phyloP scores from a whole-genome alignment of 2,888 invertebrate genomes.

The Timema cristinae region DNA sequence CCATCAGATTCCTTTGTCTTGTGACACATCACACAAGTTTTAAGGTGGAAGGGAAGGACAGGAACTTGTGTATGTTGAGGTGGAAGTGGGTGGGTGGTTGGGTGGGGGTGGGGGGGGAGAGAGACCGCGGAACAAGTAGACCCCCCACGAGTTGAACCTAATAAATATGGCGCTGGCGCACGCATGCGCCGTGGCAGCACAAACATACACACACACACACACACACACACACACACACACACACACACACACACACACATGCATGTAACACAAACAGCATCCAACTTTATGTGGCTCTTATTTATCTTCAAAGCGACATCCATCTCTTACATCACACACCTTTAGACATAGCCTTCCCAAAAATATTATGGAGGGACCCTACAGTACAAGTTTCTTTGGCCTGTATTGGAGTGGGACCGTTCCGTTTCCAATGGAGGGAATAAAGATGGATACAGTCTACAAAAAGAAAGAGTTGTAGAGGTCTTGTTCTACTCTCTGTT shows the following conservation, averaged over 20 bases:
- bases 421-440: no score
- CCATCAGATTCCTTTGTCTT: neutral
- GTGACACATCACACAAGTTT: neutral
- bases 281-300: neutral
- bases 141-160: neutral
- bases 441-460: no score
- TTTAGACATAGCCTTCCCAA: neutral
- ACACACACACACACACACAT: no score
- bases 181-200: neutral
- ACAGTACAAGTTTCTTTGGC: neutral
- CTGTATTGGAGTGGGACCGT: neutral
- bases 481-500: no score
- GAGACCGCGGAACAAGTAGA: neutral
- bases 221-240: no score
- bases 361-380: slow-evolving; percentile 9
- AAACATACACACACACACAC: no score
- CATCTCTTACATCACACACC: neutral
- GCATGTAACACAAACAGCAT: no score
- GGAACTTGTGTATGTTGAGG: neutral
- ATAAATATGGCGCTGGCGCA: neutral
- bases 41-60: neutral
- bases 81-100: no score
- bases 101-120: no score
- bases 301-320: slow-evolving; percentile 6
- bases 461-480: no score